A percentile compares a stretch with the other conserved stretches of the same genome.
Conservation (phyloP, 2,888 invertebrate species). For the Parnassius apollo region DNA sequence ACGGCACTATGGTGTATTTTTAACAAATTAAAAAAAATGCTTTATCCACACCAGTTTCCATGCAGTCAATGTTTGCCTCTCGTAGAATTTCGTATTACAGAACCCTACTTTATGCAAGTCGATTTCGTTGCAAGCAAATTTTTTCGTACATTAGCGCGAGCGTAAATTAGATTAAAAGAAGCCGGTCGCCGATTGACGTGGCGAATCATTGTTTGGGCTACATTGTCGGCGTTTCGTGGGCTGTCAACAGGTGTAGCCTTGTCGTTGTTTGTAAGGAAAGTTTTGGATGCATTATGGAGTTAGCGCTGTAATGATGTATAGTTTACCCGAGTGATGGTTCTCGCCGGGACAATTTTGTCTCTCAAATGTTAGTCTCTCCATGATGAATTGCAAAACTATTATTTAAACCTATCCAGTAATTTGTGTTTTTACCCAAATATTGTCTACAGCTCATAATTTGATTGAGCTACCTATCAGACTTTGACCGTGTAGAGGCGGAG, state of each 20-base stretch:
- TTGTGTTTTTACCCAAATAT: no score
- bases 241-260: slow-evolving; percentile 20
- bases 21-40: no score
- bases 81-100: not conserved
- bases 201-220: slow-evolving; percentile 74
- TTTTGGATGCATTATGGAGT: not conserved
- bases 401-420: no score
- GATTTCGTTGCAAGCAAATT: not conserved
- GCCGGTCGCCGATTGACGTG: slow-evolving; percentile 64
- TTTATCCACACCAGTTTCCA: no score
- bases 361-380: no score
- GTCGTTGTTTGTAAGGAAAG: not conserved
- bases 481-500: no score
- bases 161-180: slow-evolving; percentile 54
- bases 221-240: slow-evolving; percentile 35
- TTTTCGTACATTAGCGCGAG: slow-evolving; percentile 25
- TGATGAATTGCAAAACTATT: no score
- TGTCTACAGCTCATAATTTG: no score
- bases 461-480: no score
- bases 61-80: no score
- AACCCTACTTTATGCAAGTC: not conserved
- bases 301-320: not conserved
- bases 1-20: no score
- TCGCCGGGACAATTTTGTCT: no score
- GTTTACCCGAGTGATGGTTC: not conserved